Percentiles rank a stretch among this genome's conserved stretches.
phyloP scores from a whole-genome alignment of 2,797 vertebrate species.

The Scarus forsteni region DNA sequence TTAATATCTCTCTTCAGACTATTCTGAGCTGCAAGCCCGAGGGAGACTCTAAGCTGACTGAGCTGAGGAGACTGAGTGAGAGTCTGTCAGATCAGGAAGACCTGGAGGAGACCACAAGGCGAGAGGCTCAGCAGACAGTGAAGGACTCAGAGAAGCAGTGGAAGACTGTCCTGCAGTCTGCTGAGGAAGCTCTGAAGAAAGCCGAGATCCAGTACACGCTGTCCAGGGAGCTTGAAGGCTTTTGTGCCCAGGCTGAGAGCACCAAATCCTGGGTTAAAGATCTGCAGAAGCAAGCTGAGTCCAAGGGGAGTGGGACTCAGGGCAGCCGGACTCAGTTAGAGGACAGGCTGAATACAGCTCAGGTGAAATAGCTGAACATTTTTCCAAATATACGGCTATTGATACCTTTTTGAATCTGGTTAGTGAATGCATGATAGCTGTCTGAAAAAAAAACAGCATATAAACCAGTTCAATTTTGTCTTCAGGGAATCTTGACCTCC shows the following conservation, averaged over 20 bases:
- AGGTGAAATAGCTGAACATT: conserved; percentile 53
- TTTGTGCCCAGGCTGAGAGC: conserved; percentile 76
- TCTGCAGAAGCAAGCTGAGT: conserved; percentile 78
- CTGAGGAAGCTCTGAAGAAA: conserved; percentile 59
- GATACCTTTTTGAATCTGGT: neutral
- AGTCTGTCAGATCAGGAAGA: conserved; percentile 62
- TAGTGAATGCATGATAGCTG: neutral
- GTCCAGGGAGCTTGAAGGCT: conserved; percentile 75
- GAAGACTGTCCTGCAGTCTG: conserved; percentile 60
- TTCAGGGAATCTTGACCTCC: conserved; percentile 83
- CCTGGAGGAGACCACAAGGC: conserved; percentile 50
- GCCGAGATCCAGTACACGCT: conserved; percentile 70
- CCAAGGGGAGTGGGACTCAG: conserved; percentile 48
- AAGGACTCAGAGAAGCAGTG: conserved; percentile 71
- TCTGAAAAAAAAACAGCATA: neutral
- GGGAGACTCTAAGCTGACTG: conserved; percentile 82
- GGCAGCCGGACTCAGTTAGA: conserved; percentile 79
- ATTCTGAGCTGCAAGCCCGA: conserved; percentile 81
- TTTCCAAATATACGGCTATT: no score
- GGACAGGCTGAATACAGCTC: conserved; percentile 74
- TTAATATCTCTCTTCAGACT: conserved; percentile 71
- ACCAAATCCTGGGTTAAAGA: conserved; percentile 80
- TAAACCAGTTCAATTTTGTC: neutral
- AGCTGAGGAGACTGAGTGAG: conserved; percentile 66
- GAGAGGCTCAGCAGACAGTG: conserved; percentile 38